Percentiles rank a stretch among this genome's conserved stretches.
Evolutionary conservation across 2,888 invertebrate species (phyloP).

Genomic region (Campoplex capitator): DNA sequence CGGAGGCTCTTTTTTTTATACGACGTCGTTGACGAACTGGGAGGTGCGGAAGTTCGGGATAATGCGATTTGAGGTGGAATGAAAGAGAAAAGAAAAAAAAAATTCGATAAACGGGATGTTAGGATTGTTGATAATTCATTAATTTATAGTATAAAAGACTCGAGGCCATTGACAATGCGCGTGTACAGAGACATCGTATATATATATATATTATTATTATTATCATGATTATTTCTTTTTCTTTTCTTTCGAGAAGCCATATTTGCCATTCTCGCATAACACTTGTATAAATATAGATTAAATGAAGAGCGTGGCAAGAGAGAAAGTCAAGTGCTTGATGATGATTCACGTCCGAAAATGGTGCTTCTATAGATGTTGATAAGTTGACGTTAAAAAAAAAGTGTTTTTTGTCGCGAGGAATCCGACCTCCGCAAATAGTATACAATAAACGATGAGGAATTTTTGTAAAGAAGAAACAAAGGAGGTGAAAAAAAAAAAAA

Average conservation of each 20-base stretch:
- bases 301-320: constrained; percentile 28
- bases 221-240: not conserved
- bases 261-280: constrained; percentile 51
- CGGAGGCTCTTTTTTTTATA: constrained; percentile 18
- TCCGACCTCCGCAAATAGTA: not conserved
- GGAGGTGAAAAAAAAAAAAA: not conserved
- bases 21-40: constrained; percentile 26
- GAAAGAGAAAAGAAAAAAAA: not conserved
- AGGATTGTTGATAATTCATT: constrained; percentile 41
- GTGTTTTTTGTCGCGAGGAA: not conserved
- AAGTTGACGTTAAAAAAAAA: constrained; percentile 1
- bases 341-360: constrained; percentile 49
- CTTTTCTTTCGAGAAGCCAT: constrained; percentile 51
- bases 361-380: constrained; percentile 52
- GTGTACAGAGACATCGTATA: constrained; percentile 38
- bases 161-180: constrained; percentile 42
- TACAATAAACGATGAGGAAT: not conserved
- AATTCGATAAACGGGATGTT: constrained; percentile 3
- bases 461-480: constrained; percentile 9
- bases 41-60: not conserved
- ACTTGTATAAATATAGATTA: constrained; percentile 64
- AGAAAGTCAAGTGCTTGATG: constrained; percentile 43
- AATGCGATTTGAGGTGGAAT: not conserved
- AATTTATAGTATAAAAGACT: constrained; percentile 35
- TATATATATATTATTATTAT: not conserved